Conservation (phyloP, 2,113 vertebrate genomes). For the Synodontis membranacea region DNA sequence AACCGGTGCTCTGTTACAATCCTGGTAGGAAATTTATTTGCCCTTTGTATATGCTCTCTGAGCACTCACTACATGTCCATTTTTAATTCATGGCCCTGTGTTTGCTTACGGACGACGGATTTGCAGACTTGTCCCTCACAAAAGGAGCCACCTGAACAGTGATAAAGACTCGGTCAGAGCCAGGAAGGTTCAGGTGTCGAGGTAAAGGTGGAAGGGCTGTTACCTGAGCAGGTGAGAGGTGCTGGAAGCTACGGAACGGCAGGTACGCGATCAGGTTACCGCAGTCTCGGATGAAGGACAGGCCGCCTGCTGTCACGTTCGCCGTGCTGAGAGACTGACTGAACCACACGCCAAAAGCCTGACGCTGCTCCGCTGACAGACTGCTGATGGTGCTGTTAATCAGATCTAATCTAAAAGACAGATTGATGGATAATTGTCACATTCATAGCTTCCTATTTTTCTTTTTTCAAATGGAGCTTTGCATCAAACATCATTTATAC, state of each 20-base stretch:
- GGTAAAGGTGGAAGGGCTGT: slow-evolving; percentile 65
- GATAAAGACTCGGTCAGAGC: slow-evolving; percentile 48
- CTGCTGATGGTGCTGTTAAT: slow-evolving; percentile 65
- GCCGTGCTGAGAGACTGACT: slow-evolving; percentile 52
- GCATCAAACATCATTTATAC: background rate
- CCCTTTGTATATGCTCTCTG: background rate
- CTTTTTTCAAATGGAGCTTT: background rate
- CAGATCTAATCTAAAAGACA: slow-evolving; percentile 58
- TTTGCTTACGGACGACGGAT: slow-evolving; percentile 62
- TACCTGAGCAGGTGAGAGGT: slow-evolving; percentile 80
- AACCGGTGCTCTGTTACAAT: background rate
- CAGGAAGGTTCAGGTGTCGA: slow-evolving; percentile 61
- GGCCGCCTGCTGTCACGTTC: slow-evolving; percentile 58
- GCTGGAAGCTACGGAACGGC: slow-evolving; percentile 77
- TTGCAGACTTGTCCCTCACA: slow-evolving; percentile 31
- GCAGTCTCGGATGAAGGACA: slow-evolving; percentile 68
- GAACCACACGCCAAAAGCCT: slow-evolving; percentile 74
- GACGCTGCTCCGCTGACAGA: slow-evolving; percentile 67
- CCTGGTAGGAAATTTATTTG: background rate
- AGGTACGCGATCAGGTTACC: slow-evolving; percentile 77
- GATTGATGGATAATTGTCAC: background rate
- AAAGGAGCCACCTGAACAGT: slow-evolving; percentile 45
- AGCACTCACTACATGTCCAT: slow-evolving; percentile 36
- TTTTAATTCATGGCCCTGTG: slow-evolving; percentile 55
- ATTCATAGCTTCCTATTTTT: no score